Conservation (phyloP, 1,140 invertebrate species). For the Trichoplusia ni region DNA sequence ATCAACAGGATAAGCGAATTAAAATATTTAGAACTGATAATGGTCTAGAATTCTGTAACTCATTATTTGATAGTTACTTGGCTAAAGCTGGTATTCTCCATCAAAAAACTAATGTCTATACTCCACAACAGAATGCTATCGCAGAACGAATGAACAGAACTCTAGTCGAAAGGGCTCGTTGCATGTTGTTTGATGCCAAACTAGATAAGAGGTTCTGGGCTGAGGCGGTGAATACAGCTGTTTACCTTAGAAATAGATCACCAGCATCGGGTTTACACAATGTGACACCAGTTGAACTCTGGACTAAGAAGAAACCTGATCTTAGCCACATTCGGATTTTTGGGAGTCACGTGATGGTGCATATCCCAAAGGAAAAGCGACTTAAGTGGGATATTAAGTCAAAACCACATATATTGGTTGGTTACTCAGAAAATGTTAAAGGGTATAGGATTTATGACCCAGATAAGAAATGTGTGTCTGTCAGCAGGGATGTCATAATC, state of each 20-base stretch:
- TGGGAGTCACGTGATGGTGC: too few relatives aligned
- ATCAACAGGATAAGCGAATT: slow-evolving; percentile 47
- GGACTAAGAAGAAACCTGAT: slow-evolving; percentile 43
- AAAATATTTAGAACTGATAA: slow-evolving; percentile 15
- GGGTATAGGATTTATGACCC: too few relatives aligned
- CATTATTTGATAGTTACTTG: neutral
- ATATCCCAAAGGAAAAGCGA: too few relatives aligned
- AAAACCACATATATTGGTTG: slow-evolving; percentile 1
- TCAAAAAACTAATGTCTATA: slow-evolving; percentile 56
- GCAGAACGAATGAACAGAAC: too few relatives aligned
- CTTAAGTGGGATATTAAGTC: neutral
- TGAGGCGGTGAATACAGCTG: slow-evolving; percentile 39
- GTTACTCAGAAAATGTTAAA: too few relatives aligned
- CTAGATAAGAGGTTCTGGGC: slow-evolving; percentile 45
- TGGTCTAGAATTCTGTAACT: neutral
- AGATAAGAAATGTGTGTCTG: too few relatives aligned
- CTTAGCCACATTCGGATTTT: slow-evolving; percentile 49
- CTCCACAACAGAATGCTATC: slow-evolving; percentile 73
- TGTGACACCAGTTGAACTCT: neutral
- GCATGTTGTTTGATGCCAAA: slow-evolving; percentile 35
- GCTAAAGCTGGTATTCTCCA: neutral
- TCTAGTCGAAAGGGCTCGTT: neutral
- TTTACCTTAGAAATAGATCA: slow-evolving; percentile 38
- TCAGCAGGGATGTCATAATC: too few relatives aligned
- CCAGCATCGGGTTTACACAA: neutral